Percentiles rank a stretch among this genome's conserved stretches.
Evolutionary conservation across 2,113 vertebrate genomes (phyloP).

Genomic region (Albula glossodonta): DNA sequence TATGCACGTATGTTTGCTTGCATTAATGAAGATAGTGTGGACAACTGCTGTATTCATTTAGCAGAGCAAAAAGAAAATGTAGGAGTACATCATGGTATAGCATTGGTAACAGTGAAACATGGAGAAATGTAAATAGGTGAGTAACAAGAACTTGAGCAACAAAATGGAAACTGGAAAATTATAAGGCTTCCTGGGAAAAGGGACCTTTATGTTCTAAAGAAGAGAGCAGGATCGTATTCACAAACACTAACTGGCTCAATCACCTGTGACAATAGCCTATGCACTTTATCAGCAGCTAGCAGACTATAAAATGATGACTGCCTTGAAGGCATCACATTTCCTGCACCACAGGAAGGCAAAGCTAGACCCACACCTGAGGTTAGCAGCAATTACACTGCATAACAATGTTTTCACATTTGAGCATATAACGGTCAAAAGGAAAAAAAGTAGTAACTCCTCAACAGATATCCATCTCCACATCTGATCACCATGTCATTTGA

Average conservation of each 20-base stretch:
- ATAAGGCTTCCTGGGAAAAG: not conserved
- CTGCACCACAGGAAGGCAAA: not conserved
- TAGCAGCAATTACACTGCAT: not conserved
- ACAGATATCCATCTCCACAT: not conserved
- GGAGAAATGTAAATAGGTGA: not conserved
- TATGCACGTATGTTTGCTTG: too few relatives aligned
- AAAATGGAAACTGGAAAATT: not conserved
- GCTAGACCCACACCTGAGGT: not conserved
- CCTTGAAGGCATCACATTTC: not conserved
- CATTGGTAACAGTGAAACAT: too few relatives aligned
- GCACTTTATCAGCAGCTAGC: not conserved
- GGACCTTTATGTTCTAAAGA: not conserved
- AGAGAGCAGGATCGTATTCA: not conserved
- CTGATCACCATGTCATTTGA: not conserved
- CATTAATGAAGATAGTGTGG: too few relatives aligned
- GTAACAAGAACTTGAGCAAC: not conserved
- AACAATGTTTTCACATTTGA: not conserved
- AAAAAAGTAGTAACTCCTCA: not conserved
- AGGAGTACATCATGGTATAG: too few relatives aligned
- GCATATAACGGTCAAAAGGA: not conserved
- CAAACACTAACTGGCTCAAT: not conserved
- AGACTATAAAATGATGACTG: not conserved
- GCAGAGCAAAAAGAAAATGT: too few relatives aligned
- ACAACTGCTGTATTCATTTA: too few relatives aligned
- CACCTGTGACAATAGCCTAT: not conserved